phyloP scores from a whole-genome alignment of 2,888 invertebrate species.

The Eumacrocentrus americanus region DNA sequence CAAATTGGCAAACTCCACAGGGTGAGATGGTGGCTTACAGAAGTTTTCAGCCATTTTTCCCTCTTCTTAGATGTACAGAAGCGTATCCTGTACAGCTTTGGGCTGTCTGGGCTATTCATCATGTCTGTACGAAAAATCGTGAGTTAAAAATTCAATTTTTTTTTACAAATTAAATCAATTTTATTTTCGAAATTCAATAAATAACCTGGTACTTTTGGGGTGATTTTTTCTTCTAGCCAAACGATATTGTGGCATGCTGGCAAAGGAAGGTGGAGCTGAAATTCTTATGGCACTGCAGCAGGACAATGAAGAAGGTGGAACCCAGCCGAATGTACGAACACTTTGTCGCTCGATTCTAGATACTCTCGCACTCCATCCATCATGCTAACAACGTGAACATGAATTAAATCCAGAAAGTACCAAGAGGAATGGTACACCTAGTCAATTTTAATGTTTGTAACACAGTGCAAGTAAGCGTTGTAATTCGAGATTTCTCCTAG shows the following conservation, averaged over 20 bases:
- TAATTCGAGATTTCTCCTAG: conserved; percentile 17
- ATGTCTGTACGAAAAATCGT: conserved; percentile 78
- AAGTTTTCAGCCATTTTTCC: conserved; percentile 75
- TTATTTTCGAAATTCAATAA: neutral
- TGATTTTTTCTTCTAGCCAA: conserved; percentile 63
- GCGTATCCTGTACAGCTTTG: conserved; percentile 74
- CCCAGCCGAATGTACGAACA: conserved; percentile 54
- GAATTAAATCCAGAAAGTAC: conserved; percentile 22
- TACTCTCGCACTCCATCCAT: conserved; percentile 51
- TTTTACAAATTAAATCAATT: neutral
- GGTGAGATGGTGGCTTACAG: conserved; percentile 79
- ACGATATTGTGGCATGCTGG: conserved; percentile 71
- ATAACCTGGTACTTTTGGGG: conserved; percentile 19
- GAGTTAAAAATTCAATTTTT: conserved; percentile 49
- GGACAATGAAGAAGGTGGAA: conserved; percentile 54
- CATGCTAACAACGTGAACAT: conserved; percentile 48
- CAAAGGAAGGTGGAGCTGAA: conserved; percentile 67
- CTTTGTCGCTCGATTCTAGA: conserved; percentile 58
- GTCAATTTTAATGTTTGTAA: conserved; percentile 45
- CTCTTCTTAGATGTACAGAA: conserved; percentile 66
- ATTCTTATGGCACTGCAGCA: conserved; percentile 61
- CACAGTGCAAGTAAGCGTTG: conserved; percentile 25
- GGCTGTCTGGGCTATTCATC: conserved; percentile 82
- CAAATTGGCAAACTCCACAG: conserved; percentile 72
- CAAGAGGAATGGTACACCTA: conserved; percentile 41